Base-by-base conservation (phyloP, 2,113 vertebrate species). In the Oryzias curvinotus region DNA sequence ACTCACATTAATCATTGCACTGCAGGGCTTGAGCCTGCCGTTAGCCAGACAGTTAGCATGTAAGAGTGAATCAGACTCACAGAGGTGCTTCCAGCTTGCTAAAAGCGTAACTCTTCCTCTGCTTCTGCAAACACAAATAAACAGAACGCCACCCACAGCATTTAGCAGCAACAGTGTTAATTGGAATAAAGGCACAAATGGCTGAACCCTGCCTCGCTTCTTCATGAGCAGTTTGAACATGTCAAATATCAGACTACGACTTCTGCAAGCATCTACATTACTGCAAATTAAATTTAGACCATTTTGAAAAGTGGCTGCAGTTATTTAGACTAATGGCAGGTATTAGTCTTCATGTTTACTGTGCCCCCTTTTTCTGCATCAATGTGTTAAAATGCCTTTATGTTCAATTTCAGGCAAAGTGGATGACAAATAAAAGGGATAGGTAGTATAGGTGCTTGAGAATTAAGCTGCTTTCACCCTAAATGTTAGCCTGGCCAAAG, bases 1-100 rank as follows among this genome's bases (percentile, higher is more conserved):
- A 1, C 56, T 57, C 65, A 69, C 75, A 88, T 87, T 75, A 75
- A 83, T 86, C 81, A 84, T 54, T 44, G 17, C 62, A 47, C 70
- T 62, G 44, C 68, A 66, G 51, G 57, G 57, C 42, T 19, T 67
- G 28, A 57, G 49, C 0, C 50, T 41, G 58, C 68, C 65, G 71
- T 75, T 62, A 66, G 73, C 67, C 69, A 62, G 47, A 57, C 57
- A 77, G 23, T 85, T 85, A 83, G 70, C 66, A 73, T 78, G 68
- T 50, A 50, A 55, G 19, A n/a, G 58, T 55, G 57, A 65, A 26
- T 75, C 59, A 66, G 65, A 77, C 54, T 76, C 51, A 56, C 48
- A 65, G 12, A 57, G n/a, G n/a, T 5, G 19, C 52, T n/a, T 36
- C 28, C 47, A 6, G 17, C 8, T 15, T 60, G 18, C 43, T 65